Evolutionary conservation across 1,140 invertebrate species (phyloP).

Genomic region (Ceratoteleas bidentatus): DNA sequence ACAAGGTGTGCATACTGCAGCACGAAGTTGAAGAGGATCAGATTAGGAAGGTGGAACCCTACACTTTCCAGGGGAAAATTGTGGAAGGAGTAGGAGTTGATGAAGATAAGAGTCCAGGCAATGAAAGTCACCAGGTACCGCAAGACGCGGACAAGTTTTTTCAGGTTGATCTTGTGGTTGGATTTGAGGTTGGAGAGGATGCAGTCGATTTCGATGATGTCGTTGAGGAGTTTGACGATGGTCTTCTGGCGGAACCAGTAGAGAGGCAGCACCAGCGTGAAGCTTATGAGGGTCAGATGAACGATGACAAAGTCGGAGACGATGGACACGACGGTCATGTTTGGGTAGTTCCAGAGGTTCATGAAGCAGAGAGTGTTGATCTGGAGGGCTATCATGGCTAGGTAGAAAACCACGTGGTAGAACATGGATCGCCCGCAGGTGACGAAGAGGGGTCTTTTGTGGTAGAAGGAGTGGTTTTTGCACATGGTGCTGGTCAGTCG

Average conservation of each 20-base stretch:
- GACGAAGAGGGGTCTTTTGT: conserved; percentile 4
- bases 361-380: conserved; percentile 25
- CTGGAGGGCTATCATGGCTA: conserved; percentile 4
- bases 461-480: background rate
- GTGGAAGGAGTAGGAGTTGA: conserved; percentile 21
- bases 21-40: conserved; percentile 18
- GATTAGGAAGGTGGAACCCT: conserved; percentile 19
- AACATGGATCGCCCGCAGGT: background rate
- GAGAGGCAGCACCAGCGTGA: background rate
- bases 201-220: conserved; percentile 14
- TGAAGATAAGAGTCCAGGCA: conserved; percentile 5
- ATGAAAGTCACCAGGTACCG: background rate
- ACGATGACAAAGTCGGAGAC: conserved; percentile 18
- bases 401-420: conserved; percentile 18
- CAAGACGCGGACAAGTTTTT: background rate
- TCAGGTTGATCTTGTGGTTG: background rate
- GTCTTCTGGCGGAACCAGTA: conserved; percentile 18
- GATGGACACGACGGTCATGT: conserved; percentile 3
- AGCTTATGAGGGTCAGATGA: conserved; percentile 1
- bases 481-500: background rate
- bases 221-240: background rate
- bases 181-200: background rate
- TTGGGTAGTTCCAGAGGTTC: conserved; percentile 24
- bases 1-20: conserved; percentile 28
- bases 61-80: conserved; percentile 4